A percentile compares a stretch with the other conserved stretches of the same genome.
Evolutionary conservation across 2,113 vertebrate genomes (phyloP).

Genomic region (Lucifuga dentata): DNA sequence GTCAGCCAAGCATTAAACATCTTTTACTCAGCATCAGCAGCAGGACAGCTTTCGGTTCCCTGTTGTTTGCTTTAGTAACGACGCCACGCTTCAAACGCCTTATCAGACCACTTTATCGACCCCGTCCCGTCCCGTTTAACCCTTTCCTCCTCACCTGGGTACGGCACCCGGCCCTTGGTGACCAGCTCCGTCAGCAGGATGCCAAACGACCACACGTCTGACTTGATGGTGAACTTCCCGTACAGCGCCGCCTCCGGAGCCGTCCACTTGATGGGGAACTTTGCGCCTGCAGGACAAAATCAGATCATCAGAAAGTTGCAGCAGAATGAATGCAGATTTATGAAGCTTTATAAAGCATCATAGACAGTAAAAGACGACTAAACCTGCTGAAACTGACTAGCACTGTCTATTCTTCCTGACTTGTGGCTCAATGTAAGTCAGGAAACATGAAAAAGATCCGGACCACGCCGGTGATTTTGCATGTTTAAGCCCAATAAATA

Average conservation of each 20-base stretch:
- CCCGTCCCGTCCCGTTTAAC: not conserved
- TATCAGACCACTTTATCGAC: constrained; percentile 25
- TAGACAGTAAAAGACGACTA: too few species aligned
- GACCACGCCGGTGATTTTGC: too few species aligned
- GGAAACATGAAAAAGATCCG: too few species aligned
- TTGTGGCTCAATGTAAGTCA: too few species aligned
- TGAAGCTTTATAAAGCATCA: too few species aligned
- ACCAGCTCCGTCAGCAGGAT: constrained; percentile 97
- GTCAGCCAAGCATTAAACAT: constrained; percentile 37
- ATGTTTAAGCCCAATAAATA: too few species aligned
- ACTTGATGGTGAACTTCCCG: constrained; percentile 98
- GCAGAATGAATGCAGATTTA: too few species aligned
- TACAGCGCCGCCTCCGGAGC: constrained; percentile 96
- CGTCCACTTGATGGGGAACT: constrained; percentile 99
- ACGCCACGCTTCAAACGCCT: too few species aligned
- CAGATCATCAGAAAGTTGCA: too few species aligned
- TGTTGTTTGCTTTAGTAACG: constrained; percentile 30
- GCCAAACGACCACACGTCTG: constrained; percentile 98
- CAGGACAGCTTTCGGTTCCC: constrained; percentile 24
- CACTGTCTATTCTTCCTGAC: too few species aligned
- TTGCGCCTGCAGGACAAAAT: constrained; percentile 86
- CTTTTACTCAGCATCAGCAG: constrained; percentile 34
- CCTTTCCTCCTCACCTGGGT: constrained; percentile 88
- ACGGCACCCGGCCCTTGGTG: constrained; percentile 97
- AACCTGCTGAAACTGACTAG: too few species aligned